Evolutionary conservation across 2,888 invertebrate genomes (phyloP), one percentile per base, ranked within the genome.

Genomic region (Tenodera sinensis): DNA sequence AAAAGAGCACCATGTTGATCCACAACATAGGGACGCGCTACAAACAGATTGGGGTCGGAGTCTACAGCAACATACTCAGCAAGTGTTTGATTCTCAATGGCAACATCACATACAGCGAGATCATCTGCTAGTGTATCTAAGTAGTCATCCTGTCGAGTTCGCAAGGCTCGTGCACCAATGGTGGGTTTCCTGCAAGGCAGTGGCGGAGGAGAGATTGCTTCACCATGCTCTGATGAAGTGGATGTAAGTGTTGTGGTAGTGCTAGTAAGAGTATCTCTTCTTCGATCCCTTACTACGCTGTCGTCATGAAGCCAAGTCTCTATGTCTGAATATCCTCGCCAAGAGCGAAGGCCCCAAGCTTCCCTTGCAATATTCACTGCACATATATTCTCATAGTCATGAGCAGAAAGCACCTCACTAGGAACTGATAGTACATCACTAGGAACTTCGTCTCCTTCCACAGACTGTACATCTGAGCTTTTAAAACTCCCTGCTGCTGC

Each of bases 361-460:
- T 95, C 95, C 90, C 96, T 93, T 3, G 95, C 95, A 89, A 96
- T 95, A 91, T 95, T 95, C 8, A 96, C 94, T 2, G 95, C 95
- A 92, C 95, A 95, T 91, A 96, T 94, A 92, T 96, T 96, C 92
- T 96, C 96, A 91, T 96, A 96, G 92, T 96, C 96, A 91, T 96
- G 96, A 86, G 95, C 95, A 8, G 95, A 95, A 88, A 95, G 93
- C 28, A 95, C 93, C 92, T 95, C 95, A 83, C 95, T 91, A 8
- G 91, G 89, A 42, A 89, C 89, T 20, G 90, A 90, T 14, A 90
- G 90, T 34, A 90, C 89, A 87, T 90, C 90, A 84, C 90, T 90
- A 9, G 90, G 90, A 9, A 90, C 71, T 54, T 89, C 90, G 47
- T 90, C 90, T 28, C 83, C 88, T 14, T 27, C 81, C 12, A n/a